Conservation (phyloP, 2,113 vertebrate species). For the Cercopithecus mona region DNA sequence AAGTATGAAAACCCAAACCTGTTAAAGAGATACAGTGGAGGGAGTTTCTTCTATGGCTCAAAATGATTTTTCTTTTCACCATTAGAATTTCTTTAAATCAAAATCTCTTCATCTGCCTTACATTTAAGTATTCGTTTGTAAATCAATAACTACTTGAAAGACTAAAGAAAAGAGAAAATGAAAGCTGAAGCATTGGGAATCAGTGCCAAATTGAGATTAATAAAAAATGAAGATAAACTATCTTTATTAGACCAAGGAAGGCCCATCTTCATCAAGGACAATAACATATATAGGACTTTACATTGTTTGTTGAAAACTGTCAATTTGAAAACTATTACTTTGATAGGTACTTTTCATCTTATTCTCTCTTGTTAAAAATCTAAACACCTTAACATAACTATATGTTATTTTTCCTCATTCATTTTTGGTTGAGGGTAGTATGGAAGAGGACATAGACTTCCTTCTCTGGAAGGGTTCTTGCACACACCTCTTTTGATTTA, state of each 20-base stretch:
- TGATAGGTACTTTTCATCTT: background rate
- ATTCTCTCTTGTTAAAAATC: background rate
- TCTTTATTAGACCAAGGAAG: too few relatives aligned
- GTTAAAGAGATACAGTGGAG: background rate
- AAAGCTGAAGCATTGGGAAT: background rate
- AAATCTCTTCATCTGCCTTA: background rate
- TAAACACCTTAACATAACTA: background rate
- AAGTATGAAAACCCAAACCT: background rate
- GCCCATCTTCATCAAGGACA: too few relatives aligned
- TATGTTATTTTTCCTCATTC: background rate
- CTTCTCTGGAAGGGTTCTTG: background rate
- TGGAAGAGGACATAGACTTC: background rate
- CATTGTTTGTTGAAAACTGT: too few relatives aligned
- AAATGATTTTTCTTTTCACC: constrained; percentile 29
- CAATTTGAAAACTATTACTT: background rate
- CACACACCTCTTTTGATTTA: background rate
- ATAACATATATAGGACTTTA: too few relatives aligned
- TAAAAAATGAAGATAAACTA: too few relatives aligned
- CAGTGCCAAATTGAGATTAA: constrained; percentile 20
- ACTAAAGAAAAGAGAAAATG: background rate
- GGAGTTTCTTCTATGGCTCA: background rate
- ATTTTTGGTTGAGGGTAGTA: background rate
- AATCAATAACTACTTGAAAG: constrained; percentile 57
- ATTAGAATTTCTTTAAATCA: background rate
- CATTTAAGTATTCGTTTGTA: constrained; percentile 48